Evolutionary conservation across 2,113 vertebrate genomes (phyloP).

Genomic region (Ellobius talpinus): DNA sequence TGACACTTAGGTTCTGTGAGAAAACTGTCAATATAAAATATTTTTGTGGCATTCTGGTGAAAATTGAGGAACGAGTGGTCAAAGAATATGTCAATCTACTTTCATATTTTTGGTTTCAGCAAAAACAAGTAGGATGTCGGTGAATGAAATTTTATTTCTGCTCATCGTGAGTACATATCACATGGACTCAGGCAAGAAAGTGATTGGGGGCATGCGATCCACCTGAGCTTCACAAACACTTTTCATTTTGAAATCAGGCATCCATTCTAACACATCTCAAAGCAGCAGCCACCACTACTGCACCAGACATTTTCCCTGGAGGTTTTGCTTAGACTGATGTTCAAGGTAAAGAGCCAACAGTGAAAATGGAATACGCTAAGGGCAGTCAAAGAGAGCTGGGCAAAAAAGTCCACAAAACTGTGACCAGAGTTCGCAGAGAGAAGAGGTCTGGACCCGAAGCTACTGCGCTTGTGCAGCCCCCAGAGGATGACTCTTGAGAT

Average conservation of each 20-base stretch:
- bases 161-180: neutral
- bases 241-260: neutral
- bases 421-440: fast-evolving
- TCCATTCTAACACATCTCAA: neutral
- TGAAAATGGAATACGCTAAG: neutral
- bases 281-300: neutral
- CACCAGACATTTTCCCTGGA: neutral
- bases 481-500: neutral
- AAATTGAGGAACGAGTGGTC: neutral
- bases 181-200: fast-evolving
- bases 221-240: neutral
- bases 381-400: neutral
- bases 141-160: neutral
- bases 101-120: neutral
- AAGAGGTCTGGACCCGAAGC: neutral
- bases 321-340: neutral
- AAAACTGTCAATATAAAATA: neutral
- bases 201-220: neutral
- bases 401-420: too few species aligned
- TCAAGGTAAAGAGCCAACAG: neutral
- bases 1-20: neutral
- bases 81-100: neutral
- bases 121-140: neutral
- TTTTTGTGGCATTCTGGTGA: neutral
- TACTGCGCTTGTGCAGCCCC: fast-evolving